Base-by-base conservation (phyloP, 2,797 vertebrate species). In the Helicolenus hilgendorfi region DNA sequence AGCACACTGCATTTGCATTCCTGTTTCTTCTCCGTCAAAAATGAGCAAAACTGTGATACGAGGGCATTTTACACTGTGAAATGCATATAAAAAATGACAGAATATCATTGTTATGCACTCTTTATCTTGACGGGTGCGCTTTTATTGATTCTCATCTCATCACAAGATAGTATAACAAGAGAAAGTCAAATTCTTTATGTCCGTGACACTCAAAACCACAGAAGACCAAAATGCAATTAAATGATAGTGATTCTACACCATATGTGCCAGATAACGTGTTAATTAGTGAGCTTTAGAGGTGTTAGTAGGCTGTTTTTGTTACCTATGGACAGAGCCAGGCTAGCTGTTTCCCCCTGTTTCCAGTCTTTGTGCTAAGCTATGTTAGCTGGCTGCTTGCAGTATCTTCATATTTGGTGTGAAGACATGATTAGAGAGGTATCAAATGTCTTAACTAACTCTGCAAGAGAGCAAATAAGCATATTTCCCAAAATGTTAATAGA, bases 1-100 rank as follows among this genome's bases (percentile, higher is more conserved):
- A 87, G 83, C 78, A 68, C 72, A 22, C 64, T 69, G 79, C 68
- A 77, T 89, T 93, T 86, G 82, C 73, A 85, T 92, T 78, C 64
- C 62, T 63, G 63, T 85, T 64, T 88, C 56, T 73, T 74, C 72
- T 82, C 64, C 62, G 45, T 84, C 65, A 73, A 69, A 85, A 77
- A 77, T 38, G 41, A 62, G 63, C 56, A 71, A 77, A 87, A 77
- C 53, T 11, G 24, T 70, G 63, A 84, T 35, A 72, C 22, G 9
- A 63, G 80, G 55, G 83, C 60, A 77, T 77, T 89, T 79, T 76
- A 41, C 69, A 13, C 38, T 53, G 41, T 67, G 60, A 87, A 88
- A 85, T 31, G 20, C 38, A 4, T 41, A 79, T 45, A 29, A 60
- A 13, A 78, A 70, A 73, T 73, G 26, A 72, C 14, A 65, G 67